Evolutionary conservation across 2,113 vertebrate genomes (phyloP), one percentile per base, ranked within the genome.

Genomic region (Lamprotornis superbus): DNA sequence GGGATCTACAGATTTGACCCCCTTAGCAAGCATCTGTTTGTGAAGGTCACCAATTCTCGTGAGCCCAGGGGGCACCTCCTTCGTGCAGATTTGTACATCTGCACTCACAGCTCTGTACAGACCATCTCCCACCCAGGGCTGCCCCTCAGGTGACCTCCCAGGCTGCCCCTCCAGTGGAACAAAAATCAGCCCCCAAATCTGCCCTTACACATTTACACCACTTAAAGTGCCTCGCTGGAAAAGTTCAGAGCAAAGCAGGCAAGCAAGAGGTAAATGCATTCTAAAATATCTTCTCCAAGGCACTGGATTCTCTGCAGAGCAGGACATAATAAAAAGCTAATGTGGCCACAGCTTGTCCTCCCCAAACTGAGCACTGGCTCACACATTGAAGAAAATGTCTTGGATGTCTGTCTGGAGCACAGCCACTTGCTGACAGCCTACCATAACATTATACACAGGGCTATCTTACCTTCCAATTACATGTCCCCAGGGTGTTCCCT

Each of bases 1-100:
- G 33, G 42, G 21, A 59, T 1, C 0, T 44, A 2, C 6, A 7
- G 53, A 31, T 73, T 4, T 76, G 57, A 52, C 44, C 57, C 79
- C 24, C 47, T 47, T 35, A 53, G 49, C 10, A 40, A 52, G 56
- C 47, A 47, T 50, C 35, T 94, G 53, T 7, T 90, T 52, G 67
- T 24, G 47, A 33, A 39, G 47, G 15, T 79, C 74, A n/a, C 33
- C 28, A 8, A 11, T 0, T 5, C 42, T 6, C 49, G 2, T 1
- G 46, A 46, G 52, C 65, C 68, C 22, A 1, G 28, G 65, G 64
- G 50, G 59, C 31, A 42, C 7, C 70, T 68, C 56, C 65, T 57
- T 21, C 0, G 1, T 3, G 3, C 0, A 0, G 44, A 21, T 68
- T 80, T 68, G 20, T 19, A 9, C 42, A 47, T 33, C 50, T 67